These are phyloP conservation scores for Bos javanicus DNA, from an alignment of 2,113 vertebrate species.

Conservation along the genomic window DNA sequence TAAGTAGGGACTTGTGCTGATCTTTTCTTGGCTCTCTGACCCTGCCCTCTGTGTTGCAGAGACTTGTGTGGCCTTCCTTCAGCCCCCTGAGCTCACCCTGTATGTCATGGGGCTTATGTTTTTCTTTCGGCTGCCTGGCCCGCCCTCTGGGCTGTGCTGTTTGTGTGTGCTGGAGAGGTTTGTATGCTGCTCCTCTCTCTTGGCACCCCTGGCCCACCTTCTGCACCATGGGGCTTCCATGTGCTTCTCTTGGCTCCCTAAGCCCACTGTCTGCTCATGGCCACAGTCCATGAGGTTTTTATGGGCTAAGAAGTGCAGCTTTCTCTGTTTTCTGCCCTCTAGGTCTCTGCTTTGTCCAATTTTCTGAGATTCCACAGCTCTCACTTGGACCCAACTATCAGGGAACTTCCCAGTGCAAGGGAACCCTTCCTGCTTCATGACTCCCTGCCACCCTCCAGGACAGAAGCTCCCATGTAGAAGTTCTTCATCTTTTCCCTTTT, in stretches of 20 bases:
- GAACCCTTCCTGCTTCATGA: background rate
- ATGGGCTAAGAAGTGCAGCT: background rate
- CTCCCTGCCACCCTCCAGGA: background rate
- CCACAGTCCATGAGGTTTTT: background rate
- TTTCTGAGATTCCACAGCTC: background rate
- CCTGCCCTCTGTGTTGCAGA: background rate
- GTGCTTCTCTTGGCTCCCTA: background rate
- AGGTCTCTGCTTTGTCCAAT: background rate
- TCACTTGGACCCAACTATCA: background rate
- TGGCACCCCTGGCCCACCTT: rapidly evolving
- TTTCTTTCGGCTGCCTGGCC: background rate
- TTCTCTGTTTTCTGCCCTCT: background rate
- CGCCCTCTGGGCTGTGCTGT: background rate
- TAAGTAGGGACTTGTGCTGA: background rate
- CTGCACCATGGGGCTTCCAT: background rate
- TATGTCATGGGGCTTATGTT: background rate
- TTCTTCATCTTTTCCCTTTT: background rate
- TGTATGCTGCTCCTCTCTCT: background rate
- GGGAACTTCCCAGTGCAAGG: background rate
- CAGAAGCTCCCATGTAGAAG: background rate
- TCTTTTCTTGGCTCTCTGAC: background rate
- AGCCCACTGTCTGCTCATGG: background rate
- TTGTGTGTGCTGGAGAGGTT: background rate
- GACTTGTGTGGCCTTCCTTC: background rate
- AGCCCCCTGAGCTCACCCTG: background rate